Base-by-base conservation (phyloP, 1,140 invertebrate species). In the Leptoteleia sp. region DNA sequence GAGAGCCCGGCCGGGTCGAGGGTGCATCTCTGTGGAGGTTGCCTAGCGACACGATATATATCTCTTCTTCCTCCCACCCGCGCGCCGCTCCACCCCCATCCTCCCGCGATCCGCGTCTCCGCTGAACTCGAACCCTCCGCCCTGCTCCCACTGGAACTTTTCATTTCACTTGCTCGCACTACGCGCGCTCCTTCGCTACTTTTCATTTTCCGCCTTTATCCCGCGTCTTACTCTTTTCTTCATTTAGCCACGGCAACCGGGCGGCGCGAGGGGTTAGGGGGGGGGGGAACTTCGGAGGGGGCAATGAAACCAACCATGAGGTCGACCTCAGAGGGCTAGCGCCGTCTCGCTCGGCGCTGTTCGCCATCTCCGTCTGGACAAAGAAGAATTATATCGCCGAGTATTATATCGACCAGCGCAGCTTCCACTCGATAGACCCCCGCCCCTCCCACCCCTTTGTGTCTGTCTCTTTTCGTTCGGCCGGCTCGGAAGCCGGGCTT, bases 11-110 rank as follows among this genome's bases (percentile, higher is more conserved):
- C 68, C 59, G 67, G 81, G 83, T 81, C 79, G 80, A 84, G 81
- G 82, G 82, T 82, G 81, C 82, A 85, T 82, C 82, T 72, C 52
- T 81, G 84, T 83, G 81, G 82, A 85, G 83, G 86, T 87, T 88
- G 86, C 86, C 84, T 88, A 88, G 84, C 85, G 86, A 87, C 86
- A 81, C 82, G 73, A 76, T 80, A 59, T 55, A 67, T 70, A 59
- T 80, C 80, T 75, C 43, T 65, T 82, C 76, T 61, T 71, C 45
- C 45, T 71, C 67, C 45, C 67, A 59, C 17, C 33, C n/a, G n/a
- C 45, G 9, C 5, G 12, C 19, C 13, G 7, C 37, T 52, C 25
- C n/a, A n/a, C 52, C 42, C 43, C 54, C 45, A 48, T 70, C 35
- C 38, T 71, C 33, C 33, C 33, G n/a, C 35, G 12, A 22, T 2